A percentile compares a stretch with the other conserved stretches of the same genome.
These are phyloP conservation scores for Shinisaurus crocodilurus DNA, from an alignment of 2,113 vertebrate genomes.

Conservation along the genomic window DNA sequence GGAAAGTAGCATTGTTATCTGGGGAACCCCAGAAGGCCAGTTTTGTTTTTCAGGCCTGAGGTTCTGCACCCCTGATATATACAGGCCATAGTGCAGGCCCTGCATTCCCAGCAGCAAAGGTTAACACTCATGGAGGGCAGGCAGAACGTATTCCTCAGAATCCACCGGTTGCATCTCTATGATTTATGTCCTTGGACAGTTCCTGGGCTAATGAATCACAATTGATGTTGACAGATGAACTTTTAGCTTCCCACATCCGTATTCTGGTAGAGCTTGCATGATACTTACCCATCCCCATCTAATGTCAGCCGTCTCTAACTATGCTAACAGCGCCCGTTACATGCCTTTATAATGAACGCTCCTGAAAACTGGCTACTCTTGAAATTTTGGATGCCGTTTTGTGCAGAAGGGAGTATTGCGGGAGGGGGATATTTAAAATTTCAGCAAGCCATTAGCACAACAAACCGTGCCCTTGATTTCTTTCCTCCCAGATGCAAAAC, in stretches of 20 bases:
- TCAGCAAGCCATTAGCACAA: slow-evolving; percentile 5
- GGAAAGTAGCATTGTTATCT: too few relatives aligned
- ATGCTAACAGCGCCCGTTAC: neutral
- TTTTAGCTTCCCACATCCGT: neutral
- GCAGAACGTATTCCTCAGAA: neutral
- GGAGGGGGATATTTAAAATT: slow-evolving; percentile 19
- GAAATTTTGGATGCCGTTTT: neutral
- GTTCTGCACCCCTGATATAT: too few relatives aligned
- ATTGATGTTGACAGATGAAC: slow-evolving; percentile 21
- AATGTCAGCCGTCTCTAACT: neutral
- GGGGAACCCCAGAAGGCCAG: too few relatives aligned
- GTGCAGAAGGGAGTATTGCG: neutral
- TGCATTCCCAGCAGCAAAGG: neutral
- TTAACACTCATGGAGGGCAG: neutral
- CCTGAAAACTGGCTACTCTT: neutral
- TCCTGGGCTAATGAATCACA: slow-evolving; percentile 9
- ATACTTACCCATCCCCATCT: neutral
- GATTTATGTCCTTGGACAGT: slow-evolving; percentile 19
- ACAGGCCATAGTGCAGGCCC: too few relatives aligned
- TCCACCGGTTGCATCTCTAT: neutral
- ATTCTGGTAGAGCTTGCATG: neutral
- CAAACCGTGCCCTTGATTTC: neutral
- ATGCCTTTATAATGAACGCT: neutral
- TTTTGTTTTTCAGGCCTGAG: too few relatives aligned
- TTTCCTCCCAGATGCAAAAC: slow-evolving; percentile 1